Percentiles rank a stretch among this genome's conserved stretches.
Evolutionary conservation across 2,113 vertebrate genomes (phyloP).

Genomic region (Austrofundulus limnaeus): DNA sequence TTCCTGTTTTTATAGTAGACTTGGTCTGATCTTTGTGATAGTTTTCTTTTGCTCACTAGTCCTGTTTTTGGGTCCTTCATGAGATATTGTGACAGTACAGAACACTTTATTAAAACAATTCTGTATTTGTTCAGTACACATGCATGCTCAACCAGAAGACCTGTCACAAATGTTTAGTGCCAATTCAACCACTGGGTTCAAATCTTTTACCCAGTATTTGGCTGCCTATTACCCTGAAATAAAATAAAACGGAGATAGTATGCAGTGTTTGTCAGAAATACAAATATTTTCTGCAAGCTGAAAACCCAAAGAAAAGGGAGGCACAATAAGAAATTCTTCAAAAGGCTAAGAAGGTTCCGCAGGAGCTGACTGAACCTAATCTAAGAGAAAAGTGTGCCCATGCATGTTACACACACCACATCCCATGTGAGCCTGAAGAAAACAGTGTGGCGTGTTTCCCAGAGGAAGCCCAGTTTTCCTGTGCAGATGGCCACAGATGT

Average conservation of each 20-base stretch:
- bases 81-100: too few species aligned
- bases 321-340: conserved; percentile 1
- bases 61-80: too few species aligned
- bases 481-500: conserved; percentile 65
- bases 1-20: too few species aligned
- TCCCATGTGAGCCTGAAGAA: conserved; percentile 12
- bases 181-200: too few species aligned
- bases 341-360: background rate
- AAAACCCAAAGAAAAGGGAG: background rate
- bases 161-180: too few species aligned
- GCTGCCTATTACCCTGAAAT: background rate
- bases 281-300: background rate
- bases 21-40: too few species aligned
- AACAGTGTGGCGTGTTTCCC: conserved; percentile 8
- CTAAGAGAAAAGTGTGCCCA: conserved; percentile 34
- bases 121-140: too few species aligned
- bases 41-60: too few species aligned
- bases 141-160: too few species aligned
- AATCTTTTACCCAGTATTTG: too few species aligned
- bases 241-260: background rate
- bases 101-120: too few species aligned
- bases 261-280: background rate
- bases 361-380: conserved; percentile 7
- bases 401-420: conserved; percentile 22
- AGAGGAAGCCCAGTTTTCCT: conserved; percentile 20